Conservation (phyloP, 2,113 vertebrate genomes). For the Cyprinodon tularosa region DNA sequence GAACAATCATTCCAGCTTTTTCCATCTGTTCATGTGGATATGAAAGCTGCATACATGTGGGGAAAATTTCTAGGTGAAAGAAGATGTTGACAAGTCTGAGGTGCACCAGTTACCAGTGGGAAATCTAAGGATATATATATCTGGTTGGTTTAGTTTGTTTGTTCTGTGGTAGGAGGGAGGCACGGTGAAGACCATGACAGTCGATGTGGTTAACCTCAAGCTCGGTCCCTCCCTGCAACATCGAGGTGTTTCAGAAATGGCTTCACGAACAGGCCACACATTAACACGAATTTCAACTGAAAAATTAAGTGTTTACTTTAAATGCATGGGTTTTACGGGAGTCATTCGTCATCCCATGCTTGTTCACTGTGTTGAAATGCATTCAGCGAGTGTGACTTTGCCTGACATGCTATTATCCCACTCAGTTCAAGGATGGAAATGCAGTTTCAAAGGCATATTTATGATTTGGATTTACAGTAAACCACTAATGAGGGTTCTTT, state of each 20-base stretch:
- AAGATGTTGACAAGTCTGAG: constrained; percentile 38
- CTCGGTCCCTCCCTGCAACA: constrained; percentile 42
- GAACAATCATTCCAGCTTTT: constrained; percentile 24
- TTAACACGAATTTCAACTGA: constrained; percentile 40
- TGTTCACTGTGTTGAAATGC: constrained; percentile 41
- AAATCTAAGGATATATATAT: constrained; percentile 42
- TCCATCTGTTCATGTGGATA: constrained; percentile 13
- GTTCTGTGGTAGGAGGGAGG: constrained; percentile 49
- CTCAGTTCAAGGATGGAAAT: constrained; percentile 63
- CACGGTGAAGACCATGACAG: constrained; percentile 52
- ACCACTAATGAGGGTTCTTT: constrained; percentile 74
- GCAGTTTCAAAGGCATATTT: constrained; percentile 64
- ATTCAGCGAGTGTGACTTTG: constrained; percentile 33
- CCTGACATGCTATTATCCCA: constrained; percentile 48
- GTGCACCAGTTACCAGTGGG: constrained; percentile 44
- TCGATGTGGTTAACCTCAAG: constrained; percentile 77
- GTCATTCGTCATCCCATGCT: constrained; percentile 34
- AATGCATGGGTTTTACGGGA: constrained; percentile 22
- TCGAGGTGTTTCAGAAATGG: constrained; percentile 44
- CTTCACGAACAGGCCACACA: constrained; percentile 37
- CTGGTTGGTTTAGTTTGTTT: constrained; percentile 59
- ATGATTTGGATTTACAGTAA: constrained; percentile 68
- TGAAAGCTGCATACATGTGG: constrained; percentile 34
- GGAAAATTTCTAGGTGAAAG: constrained; percentile 18
- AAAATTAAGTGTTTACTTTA: constrained; percentile 41